Evolutionary conservation across 2,113 vertebrate genomes (phyloP).

Genomic region (Zonotrichia leucophrys): DNA sequence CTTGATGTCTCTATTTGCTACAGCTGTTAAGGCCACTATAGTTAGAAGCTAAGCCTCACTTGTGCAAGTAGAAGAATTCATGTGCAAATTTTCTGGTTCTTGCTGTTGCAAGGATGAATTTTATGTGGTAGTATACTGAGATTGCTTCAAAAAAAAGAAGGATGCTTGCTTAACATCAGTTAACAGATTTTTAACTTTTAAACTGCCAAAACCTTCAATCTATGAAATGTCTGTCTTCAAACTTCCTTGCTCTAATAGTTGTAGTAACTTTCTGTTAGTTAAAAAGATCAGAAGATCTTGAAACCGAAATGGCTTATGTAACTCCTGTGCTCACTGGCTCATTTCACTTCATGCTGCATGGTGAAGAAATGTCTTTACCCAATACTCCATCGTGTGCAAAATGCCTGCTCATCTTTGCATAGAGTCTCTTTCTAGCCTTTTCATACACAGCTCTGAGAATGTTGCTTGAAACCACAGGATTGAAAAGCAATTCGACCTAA

Average conservation of each 20-base stretch:
- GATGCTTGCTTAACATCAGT: conserved; percentile 80
- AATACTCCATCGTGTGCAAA: neutral
- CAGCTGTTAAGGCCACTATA: neutral
- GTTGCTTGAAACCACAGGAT: neutral
- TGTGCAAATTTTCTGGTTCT: conserved; percentile 3
- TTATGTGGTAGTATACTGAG: conserved; percentile 56
- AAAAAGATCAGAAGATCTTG: conserved; percentile 13
- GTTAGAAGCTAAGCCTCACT: conserved; percentile 6
- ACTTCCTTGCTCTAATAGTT: conserved; percentile 47
- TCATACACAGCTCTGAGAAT: neutral
- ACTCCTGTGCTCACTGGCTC: neutral
- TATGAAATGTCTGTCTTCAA: conserved; percentile 47
- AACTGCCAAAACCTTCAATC: conserved; percentile 64
- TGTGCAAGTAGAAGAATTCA: neutral
- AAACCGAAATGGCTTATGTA: conserved; percentile 27
- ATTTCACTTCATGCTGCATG: neutral
- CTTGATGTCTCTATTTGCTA: neutral
- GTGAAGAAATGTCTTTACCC: conserved; percentile 46
- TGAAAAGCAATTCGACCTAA: neutral
- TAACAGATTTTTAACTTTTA: conserved; percentile 76
- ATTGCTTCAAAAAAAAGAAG: conserved; percentile 75
- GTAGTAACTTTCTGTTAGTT: conserved; percentile 55
- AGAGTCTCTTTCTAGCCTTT: neutral
- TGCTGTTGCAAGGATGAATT: conserved; percentile 29
- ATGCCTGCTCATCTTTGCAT: neutral